Evolutionary conservation across 1,140 invertebrate species (phyloP), one percentile per base, ranked within the genome.

Genomic region (Palaemon carinicauda): DNA sequence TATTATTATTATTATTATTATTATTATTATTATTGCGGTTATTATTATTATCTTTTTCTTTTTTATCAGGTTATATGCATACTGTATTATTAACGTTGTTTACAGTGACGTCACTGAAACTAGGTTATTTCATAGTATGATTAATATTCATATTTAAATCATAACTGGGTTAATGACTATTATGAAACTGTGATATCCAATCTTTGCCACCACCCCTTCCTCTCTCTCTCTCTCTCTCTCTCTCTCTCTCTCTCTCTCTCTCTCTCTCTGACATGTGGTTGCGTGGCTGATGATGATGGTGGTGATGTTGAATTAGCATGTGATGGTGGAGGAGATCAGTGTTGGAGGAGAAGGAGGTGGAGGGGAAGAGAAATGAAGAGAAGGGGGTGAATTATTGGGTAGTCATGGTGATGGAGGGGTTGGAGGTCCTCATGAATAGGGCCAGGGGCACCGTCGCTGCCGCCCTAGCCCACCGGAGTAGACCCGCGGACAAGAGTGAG

Each of bases 141-240:
- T 21, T 15, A 15, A 50, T n/a, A n/a, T 19, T 19, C 33, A 17
- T 21, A 19, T 21, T 24, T 7, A 73, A 41, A 27, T 19, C 19
- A 2, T 56, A 73, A 29, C 69, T 24, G 17, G 29, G 14, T 73
- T 41, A 33, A 14, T 73, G 29, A 19, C 27, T 10, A 7, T 29
- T 24, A 19, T 73, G 17, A 33, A 17, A 33, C 27, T 73, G n/a
- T n/a, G 17, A 7, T 24, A 19, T 24, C 24, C 27, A n/a, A n/a
- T n/a, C n/a, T n/a, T n/a, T n/a, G n/a, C n/a, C n/a, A n/a, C n/a
- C n/a, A n/a, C 24, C 27, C 41, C 19, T 73, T 41, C 19, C 24
- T 27, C 24, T 73, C 69, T 73, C 69, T 73, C 24, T 73, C 69
- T 73, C 69, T 73, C 69, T 73, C 69, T 73, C 24, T 73, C 69